Evolutionary conservation across 2,113 vertebrate species (phyloP), one percentile per base, ranked within the genome.

Genomic region (Nerophis ophidion): DNA sequence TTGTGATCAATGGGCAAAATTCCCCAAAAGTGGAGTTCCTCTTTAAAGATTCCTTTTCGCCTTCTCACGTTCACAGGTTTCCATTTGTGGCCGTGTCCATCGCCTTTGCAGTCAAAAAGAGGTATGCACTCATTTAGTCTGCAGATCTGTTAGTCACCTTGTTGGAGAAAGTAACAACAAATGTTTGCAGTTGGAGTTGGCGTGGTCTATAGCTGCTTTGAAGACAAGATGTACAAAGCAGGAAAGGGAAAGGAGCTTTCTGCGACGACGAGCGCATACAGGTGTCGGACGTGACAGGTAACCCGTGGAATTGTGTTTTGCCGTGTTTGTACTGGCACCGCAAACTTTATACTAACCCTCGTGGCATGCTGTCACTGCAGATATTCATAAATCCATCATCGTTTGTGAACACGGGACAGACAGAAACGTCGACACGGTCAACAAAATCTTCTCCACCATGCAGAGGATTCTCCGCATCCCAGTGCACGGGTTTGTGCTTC

Each of bases 161-260:
- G 6, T 35, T 10, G 10, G 33, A 8, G 40, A 12, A 44, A 44
- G 5, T 44, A 44, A 44, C 40, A 11, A 12, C 10, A 12, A 44
- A 11, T 79, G 44, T 63, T 60, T 72, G 17, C 80, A 98, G 96
- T 74, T 95, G 63, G 94, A 97, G 84, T 96, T 79, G 95, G 97
- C 44, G 88, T 99, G 74, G 91, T 98, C 0, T 98, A 97, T 68
- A 99, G 96, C 77, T 99, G 94, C 81, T 7, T 96, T 64, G 96
- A 98, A 72, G 94, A 98, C 70, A 98, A 99, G 73, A 95, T 98
- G 95, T 99, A 97, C 55, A 95, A 92, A 35, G 96, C 90, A 86
- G 89, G 54, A 93, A 69, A 74, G 95, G 93, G 11, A 90, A 91
- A 68, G 94, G 95, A 15, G 93, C 97, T 5, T 95, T 93, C 81